These are phyloP conservation scores for Hetaerina americana DNA, from an alignment of 1,140 invertebrate species.

Conservation along the genomic window DNA sequence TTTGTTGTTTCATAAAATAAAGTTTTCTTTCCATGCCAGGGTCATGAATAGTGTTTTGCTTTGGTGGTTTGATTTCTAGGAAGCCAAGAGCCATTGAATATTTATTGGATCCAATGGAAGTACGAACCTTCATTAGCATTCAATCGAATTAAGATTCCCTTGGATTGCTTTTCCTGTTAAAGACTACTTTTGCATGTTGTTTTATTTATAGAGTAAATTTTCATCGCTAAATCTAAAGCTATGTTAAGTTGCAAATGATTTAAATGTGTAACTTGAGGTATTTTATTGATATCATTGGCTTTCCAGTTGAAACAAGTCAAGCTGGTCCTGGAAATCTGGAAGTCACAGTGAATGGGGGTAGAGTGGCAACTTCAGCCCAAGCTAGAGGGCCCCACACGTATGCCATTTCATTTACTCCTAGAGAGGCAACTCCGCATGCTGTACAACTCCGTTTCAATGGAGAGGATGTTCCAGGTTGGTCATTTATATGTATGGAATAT, in stretches of 20 bases:
- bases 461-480: constrained; percentile 77
- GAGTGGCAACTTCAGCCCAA: constrained; percentile 88
- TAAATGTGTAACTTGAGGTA: background rate
- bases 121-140: no score
- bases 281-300: no score
- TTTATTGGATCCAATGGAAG: no score
- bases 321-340: constrained; percentile 94
- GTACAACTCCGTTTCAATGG: constrained; percentile 93
- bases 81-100: no score
- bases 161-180: no score
- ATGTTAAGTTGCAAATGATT: no score
- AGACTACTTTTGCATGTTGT: no score
- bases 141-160: no score
- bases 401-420: constrained; percentile 91
- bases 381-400: constrained; percentile 90
- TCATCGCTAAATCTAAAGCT: background rate
- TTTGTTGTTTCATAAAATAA: no score
- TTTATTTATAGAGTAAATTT: background rate
- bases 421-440: constrained; percentile 75
- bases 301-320: constrained; percentile 85
- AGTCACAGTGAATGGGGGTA: constrained; percentile 90
- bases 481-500: background rate
- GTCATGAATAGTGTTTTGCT: no score
- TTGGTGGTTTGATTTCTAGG: no score
- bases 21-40: no score